Conservation (phyloP, 23 tunicate species). For the Corella eumyota region DNA sequence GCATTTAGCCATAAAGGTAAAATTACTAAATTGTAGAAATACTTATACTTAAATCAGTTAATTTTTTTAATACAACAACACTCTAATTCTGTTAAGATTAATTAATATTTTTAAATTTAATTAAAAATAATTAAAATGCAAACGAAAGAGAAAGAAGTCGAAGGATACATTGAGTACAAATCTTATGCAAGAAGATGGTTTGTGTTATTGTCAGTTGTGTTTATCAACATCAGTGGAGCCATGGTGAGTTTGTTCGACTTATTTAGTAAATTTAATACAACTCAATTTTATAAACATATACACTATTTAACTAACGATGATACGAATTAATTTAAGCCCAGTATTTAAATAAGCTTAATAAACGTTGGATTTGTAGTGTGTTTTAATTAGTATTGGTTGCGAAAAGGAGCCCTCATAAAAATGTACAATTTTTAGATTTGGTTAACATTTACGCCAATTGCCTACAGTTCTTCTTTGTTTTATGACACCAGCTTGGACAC, state of each 20-base stretch:
- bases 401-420: not conserved
- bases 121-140: not conserved
- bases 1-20: no score
- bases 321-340: no score
- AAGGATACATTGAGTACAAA: not conserved
- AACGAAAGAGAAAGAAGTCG: not conserved
- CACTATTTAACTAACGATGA: no score
- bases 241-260: slow-evolving; percentile 69
- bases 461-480: slow-evolving; percentile 48
- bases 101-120: not conserved
- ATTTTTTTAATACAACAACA: no score
- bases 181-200: slow-evolving; percentile 62
- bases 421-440: slow-evolving; percentile 43
- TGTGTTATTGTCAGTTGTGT: slow-evolving; percentile 30
- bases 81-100: no score
- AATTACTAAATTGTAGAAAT: no score
- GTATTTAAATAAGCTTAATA: no score
- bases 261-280: not conserved
- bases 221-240: slow-evolving; percentile 50
- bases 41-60: no score
- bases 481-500: slow-evolving; percentile 47
- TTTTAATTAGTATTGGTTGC: not conserved
- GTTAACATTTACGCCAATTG: slow-evolving; percentile 72
- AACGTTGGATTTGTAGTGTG: no score
- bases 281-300: not conserved